Evolutionary conservation across 1,140 invertebrate genomes (phyloP).

Genomic region (Drosophila grimshawi): DNA sequence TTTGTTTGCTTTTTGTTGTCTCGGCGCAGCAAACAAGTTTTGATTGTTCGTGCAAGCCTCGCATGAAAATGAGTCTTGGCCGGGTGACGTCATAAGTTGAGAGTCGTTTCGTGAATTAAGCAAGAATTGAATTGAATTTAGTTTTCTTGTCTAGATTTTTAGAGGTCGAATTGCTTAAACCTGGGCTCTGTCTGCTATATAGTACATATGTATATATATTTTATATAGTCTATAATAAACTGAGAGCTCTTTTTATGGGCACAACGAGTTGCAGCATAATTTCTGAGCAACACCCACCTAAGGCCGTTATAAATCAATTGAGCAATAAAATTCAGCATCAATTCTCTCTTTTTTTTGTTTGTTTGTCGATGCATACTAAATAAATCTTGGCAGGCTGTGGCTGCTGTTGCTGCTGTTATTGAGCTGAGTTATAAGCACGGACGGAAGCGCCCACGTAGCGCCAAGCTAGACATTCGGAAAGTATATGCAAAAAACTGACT

Average conservation of each 20-base stretch:
- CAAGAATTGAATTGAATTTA: slow-evolving; percentile 74
- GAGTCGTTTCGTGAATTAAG: slow-evolving; percentile 50
- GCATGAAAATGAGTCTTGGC: slow-evolving; percentile 52
- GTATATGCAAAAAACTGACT: slow-evolving; percentile 49
- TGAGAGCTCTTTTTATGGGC: slow-evolving; percentile 23
- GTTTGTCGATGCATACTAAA: slow-evolving; percentile 19
- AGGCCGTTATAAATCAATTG: slow-evolving; percentile 75
- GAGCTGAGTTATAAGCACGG: slow-evolving; percentile 32
- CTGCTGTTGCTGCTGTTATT: slow-evolving; percentile 26
- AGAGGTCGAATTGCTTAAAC: slow-evolving; percentile 62
- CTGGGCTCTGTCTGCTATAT: slow-evolving; percentile 14
- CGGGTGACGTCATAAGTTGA: slow-evolving; percentile 60
- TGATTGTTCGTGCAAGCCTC: slow-evolving; percentile 62
- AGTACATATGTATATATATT: slow-evolving; percentile 1
- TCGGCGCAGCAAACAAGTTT: slow-evolving; percentile 72
- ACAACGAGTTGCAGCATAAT: background rate
- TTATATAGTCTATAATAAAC: slow-evolving; percentile 30
- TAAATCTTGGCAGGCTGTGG: slow-evolving; percentile 42
- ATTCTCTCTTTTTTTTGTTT: background rate
- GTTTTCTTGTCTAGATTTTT: slow-evolving; percentile 53
- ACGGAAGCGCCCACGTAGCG: slow-evolving; percentile 68
- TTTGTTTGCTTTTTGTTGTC: slow-evolving; percentile 47
- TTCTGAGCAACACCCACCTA: slow-evolving; percentile 62
- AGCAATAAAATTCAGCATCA: slow-evolving; percentile 53
- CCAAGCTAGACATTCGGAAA: slow-evolving; percentile 47